Evolutionary conservation across 2,797 vertebrate species (phyloP).

Genomic region (Psittacula derbiana): DNA sequence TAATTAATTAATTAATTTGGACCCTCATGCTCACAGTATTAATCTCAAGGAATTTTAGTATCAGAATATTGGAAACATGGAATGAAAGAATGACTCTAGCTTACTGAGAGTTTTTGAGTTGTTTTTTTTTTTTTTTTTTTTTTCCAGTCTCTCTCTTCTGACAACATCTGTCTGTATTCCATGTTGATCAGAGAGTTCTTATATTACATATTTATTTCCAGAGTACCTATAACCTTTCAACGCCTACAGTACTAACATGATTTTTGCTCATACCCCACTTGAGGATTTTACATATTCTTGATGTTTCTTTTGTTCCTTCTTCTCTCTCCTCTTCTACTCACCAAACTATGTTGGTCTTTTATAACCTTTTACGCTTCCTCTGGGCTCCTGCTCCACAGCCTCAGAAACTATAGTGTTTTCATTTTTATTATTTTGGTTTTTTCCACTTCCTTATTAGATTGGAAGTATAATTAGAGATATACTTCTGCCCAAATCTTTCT

Average conservation of each 20-base stretch:
- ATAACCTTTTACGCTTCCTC: background rate
- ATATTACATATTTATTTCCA: background rate
- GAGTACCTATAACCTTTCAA: background rate
- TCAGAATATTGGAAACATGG: background rate
- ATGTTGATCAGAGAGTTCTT: background rate
- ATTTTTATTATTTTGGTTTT: background rate
- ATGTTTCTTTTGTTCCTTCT: rapidly evolving
- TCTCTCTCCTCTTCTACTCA: background rate
- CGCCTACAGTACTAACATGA: background rate
- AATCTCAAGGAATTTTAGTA: background rate
- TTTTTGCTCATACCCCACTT: background rate
- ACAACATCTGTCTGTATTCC: background rate
- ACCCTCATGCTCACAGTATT: background rate
- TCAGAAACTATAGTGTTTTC: background rate
- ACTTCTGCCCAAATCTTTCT: background rate
- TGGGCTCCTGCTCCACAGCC: background rate
- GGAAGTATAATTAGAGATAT: background rate
- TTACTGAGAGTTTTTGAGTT: background rate
- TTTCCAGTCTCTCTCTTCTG: background rate
- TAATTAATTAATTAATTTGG: background rate
- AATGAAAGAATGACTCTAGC: background rate
- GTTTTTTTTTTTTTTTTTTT: background rate
- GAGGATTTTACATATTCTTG: background rate
- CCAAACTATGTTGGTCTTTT: background rate
- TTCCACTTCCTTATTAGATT: background rate